These are phyloP conservation scores for Eidolon dupreanum DNA, from an alignment of 2,797 vertebrate species.

Conservation along the genomic window DNA sequence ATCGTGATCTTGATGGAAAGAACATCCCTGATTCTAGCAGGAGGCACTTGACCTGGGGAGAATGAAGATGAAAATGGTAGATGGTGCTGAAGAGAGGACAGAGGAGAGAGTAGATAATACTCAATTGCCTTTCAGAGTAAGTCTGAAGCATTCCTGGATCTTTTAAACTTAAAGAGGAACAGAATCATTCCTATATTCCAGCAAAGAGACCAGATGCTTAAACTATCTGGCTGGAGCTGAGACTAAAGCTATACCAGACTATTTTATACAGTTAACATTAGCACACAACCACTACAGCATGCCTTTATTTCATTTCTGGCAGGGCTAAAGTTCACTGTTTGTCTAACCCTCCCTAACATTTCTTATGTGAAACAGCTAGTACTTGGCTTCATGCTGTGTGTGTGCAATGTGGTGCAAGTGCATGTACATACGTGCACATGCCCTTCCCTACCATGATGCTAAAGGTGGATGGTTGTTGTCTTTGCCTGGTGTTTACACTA, in stretches of 20 bases:
- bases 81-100: neutral
- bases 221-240: neutral
- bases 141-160: neutral
- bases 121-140: neutral
- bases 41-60: neutral
- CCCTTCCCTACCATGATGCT: neutral
- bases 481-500: neutral
- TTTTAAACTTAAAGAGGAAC: neutral
- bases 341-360: neutral
- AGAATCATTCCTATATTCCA: neutral
- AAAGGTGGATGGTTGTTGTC: neutral
- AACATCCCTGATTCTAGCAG: neutral
- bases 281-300: neutral
- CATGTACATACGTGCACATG: neutral
- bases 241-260: neutral
- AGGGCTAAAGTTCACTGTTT: neutral
- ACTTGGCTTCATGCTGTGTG: neutral
- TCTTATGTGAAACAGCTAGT: neutral
- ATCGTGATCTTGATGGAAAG: neutral
- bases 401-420: neutral
- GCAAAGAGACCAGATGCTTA: neutral
- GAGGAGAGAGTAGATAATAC: neutral
- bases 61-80: neutral
- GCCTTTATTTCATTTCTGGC: neutral
- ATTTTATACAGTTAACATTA: neutral